Percentiles rank a stretch among this genome's conserved stretches.
phyloP scores from a whole-genome alignment of 2,888 invertebrate species.

The Lasius fuliginosus region DNA sequence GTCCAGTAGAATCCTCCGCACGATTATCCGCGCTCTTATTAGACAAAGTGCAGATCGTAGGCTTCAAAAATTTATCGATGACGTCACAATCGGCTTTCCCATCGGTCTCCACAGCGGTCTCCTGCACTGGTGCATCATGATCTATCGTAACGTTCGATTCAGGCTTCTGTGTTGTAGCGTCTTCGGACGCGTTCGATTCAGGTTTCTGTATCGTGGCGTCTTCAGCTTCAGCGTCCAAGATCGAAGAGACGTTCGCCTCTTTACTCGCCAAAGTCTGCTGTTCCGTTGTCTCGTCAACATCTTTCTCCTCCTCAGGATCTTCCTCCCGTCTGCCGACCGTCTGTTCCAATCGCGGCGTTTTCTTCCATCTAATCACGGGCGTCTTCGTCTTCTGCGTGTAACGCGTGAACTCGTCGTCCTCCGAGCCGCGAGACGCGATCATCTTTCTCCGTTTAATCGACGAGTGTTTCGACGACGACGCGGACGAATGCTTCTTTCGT shows the following conservation, averaged over 20 bases:
- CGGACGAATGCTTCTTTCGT: slow-evolving; percentile 44
- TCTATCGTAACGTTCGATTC: background rate
- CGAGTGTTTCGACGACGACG: slow-evolving; percentile 47
- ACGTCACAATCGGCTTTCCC: background rate
- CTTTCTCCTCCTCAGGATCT: background rate
- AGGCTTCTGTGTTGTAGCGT: background rate
- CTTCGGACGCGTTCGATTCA: background rate
- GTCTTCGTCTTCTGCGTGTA: slow-evolving; percentile 5
- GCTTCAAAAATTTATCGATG: background rate
- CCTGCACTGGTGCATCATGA: background rate
- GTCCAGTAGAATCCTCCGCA: background rate
- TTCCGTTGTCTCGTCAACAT: background rate
- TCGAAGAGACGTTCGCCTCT: background rate
- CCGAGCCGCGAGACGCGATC: slow-evolving; percentile 33
- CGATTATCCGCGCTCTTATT: background rate
- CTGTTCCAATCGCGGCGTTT: slow-evolving; percentile 41
- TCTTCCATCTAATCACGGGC: slow-evolving; percentile 46
- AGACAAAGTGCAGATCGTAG: no score
- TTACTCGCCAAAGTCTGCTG: background rate
- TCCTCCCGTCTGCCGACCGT: slow-evolving; percentile 25
- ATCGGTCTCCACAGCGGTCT: background rate
- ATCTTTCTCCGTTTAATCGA: slow-evolving; percentile 19
- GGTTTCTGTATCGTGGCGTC: background rate
- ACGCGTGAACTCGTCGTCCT: slow-evolving; percentile 52
- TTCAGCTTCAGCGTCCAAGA: background rate